These are phyloP conservation scores for Luidia sarsii DNA, from an alignment of 53 echinoderm and acorn worm species.

Conservation along the genomic window DNA sequence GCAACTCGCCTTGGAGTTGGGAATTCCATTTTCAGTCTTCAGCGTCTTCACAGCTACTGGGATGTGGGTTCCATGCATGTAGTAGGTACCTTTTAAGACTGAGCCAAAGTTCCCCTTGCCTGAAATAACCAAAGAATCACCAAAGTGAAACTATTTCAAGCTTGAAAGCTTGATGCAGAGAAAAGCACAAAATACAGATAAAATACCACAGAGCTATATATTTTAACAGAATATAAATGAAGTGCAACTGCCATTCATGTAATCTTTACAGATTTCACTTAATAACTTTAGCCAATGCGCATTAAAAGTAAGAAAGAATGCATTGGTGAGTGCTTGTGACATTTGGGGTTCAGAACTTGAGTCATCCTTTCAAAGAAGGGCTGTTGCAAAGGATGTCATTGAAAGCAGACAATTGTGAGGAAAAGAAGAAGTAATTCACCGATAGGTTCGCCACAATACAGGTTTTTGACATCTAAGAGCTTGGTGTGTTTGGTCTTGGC, in stretches of 20 bases:
- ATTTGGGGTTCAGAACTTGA: no score
- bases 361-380: neutral
- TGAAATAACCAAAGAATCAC: no score
- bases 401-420: neutral
- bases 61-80: constrained; percentile 74
- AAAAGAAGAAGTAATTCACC: constrained; percentile 58
- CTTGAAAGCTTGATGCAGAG: no score
- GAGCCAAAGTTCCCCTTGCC: constrained; percentile 99
- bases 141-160: no score
- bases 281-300: no score
- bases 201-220: no score
- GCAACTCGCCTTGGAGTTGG: constrained; percentile 80
- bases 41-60: constrained; percentile 96
- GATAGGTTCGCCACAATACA: constrained; percentile 73
- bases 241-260: no score
- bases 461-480: constrained; percentile 56
- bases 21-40: constrained; percentile 84
- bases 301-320: no score
- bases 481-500: constrained; percentile 91
- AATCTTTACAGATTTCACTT: no score
- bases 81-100: constrained; percentile 87
- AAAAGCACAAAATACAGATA: no score
- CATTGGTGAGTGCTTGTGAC: no score
- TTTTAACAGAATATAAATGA: no score
- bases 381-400: neutral